Evolutionary conservation across 2,888 invertebrate species (phyloP).

Genomic region (Stenichneumon culpator): DNA sequence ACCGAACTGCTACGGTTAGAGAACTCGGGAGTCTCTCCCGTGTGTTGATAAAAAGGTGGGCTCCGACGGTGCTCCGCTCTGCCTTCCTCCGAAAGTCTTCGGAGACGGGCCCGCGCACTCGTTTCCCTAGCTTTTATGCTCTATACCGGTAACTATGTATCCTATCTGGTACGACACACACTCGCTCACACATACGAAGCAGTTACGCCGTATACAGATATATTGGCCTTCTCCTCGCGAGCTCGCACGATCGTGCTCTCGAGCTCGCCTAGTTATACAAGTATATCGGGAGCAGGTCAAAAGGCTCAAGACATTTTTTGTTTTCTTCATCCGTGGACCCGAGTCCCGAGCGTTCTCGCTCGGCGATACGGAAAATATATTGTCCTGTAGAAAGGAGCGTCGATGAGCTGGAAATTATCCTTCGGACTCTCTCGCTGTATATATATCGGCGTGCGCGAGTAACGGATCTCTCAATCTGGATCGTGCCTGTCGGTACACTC

Average conservation of each 20-base stretch:
- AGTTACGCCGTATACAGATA: slow-evolving; percentile 24
- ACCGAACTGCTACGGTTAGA: not conserved
- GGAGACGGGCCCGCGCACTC: slow-evolving; percentile 26
- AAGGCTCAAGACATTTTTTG: slow-evolving; percentile 66
- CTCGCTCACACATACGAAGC: slow-evolving; percentile 1
- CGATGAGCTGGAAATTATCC: not conserved
- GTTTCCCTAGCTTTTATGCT: slow-evolving; percentile 23
- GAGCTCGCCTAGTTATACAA: slow-evolving; percentile 50
- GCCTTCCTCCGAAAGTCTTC: slow-evolving; percentile 14
- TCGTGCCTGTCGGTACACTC: not conserved
- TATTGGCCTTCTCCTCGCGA: slow-evolving; percentile 61
- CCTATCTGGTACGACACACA: slow-evolving; percentile 26
- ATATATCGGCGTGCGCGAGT: not conserved
- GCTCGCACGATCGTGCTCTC: not conserved
- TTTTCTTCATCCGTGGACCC: not conserved
- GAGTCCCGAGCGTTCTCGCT: not conserved
- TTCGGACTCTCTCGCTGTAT: not conserved
- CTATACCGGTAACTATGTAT: not conserved
- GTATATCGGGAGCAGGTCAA: slow-evolving; percentile 70
- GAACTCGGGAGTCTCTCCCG: not conserved
- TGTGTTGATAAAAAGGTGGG: slow-evolving; percentile 3
- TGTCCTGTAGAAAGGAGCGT: slow-evolving; percentile 4
- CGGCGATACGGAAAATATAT: not conserved
- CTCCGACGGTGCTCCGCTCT: not conserved
- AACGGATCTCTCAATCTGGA: not conserved